A percentile compares a stretch with the other conserved stretches of the same genome.
Conservation (phyloP, 2,888 invertebrate species). For the Tachina lurida region DNA sequence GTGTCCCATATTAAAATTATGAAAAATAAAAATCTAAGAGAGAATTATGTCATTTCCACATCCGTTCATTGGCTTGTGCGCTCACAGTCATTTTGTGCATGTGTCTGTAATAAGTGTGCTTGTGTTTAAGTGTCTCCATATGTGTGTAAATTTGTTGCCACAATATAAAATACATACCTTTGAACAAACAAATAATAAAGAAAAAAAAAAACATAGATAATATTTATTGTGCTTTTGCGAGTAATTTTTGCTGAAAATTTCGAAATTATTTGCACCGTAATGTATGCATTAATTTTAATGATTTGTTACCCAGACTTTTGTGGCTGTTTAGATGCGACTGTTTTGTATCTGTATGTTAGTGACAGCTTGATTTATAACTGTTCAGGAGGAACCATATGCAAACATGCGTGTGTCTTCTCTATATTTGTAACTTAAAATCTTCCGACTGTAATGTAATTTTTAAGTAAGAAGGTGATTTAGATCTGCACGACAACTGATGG, state of each 20-base stretch:
- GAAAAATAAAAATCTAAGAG: constrained; percentile 5
- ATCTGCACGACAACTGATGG: background rate
- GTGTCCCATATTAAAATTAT: constrained; percentile 26
- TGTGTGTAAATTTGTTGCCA: constrained; percentile 23
- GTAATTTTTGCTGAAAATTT: constrained; percentile 52
- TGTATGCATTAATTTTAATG: constrained; percentile 67
- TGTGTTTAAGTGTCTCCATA: constrained; percentile 6
- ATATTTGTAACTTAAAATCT: background rate
- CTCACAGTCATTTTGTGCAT: background rate
- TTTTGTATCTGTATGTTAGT: constrained; percentile 36
- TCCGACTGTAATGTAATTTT: constrained; percentile 11
- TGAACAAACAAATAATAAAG: background rate
- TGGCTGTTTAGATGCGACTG: constrained; percentile 33
- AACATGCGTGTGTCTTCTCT: constrained; percentile 8
- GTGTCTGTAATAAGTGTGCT: constrained; percentile 11
- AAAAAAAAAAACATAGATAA: constrained; percentile 37
- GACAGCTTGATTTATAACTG: constrained; percentile 63
- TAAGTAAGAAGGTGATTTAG: background rate
- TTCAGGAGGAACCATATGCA: constrained; percentile 20
- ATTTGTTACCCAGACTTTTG: constrained; percentile 66
- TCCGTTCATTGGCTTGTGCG: constrained; percentile 15
- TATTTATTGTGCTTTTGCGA: constrained; percentile 62
- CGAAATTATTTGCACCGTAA: constrained; percentile 62
- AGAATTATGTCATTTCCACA: constrained; percentile 34
- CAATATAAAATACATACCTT: background rate